Percentiles rank a stretch among this genome's conserved stretches.
Evolutionary conservation across 2,888 invertebrate species (phyloP).

Genomic region (Pristionchus maxplancki): DNA sequence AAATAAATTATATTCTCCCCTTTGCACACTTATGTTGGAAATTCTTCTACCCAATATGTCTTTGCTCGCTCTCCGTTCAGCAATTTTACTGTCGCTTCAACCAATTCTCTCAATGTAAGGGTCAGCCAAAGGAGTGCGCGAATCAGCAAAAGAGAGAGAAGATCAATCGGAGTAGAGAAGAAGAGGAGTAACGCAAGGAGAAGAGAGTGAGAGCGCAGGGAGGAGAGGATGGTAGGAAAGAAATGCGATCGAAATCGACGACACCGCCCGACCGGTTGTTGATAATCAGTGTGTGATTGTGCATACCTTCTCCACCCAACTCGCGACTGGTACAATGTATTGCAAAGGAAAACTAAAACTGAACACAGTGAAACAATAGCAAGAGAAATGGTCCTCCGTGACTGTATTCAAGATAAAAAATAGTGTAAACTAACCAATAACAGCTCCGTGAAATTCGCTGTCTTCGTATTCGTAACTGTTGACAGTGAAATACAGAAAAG

Average conservation of each 20-base stretch:
- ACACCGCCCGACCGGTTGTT: constrained; percentile 40
- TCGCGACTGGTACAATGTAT: not conserved
- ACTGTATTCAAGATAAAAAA: too few relatives aligned
- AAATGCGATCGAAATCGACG: constrained; percentile 26
- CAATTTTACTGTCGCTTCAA: constrained; percentile 4
- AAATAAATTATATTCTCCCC: not conserved
- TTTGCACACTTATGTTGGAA: not conserved
- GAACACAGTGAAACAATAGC: not conserved
- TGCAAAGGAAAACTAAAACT: not conserved
- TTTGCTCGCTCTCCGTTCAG: not conserved
- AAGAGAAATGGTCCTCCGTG: too few relatives aligned
- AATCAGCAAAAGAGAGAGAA: constrained; percentile 18
- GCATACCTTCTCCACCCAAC: not conserved
- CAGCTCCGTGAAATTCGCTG: not conserved
- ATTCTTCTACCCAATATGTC: not conserved
- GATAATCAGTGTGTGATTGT: constrained; percentile 19
- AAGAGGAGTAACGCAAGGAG: constrained; percentile 5
- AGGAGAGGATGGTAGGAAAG: not conserved
- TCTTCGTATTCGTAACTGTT: not conserved
- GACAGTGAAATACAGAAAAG: not conserved
- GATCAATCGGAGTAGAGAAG: constrained; percentile 9
- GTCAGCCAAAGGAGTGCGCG: constrained; percentile 38
- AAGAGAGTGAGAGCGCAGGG: not conserved
- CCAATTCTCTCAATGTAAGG: constrained; percentile 5
- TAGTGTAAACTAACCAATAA: not conserved